Evolutionary conservation across 1,140 invertebrate species (phyloP).

Genomic region (Colletes latitarsis): DNA sequence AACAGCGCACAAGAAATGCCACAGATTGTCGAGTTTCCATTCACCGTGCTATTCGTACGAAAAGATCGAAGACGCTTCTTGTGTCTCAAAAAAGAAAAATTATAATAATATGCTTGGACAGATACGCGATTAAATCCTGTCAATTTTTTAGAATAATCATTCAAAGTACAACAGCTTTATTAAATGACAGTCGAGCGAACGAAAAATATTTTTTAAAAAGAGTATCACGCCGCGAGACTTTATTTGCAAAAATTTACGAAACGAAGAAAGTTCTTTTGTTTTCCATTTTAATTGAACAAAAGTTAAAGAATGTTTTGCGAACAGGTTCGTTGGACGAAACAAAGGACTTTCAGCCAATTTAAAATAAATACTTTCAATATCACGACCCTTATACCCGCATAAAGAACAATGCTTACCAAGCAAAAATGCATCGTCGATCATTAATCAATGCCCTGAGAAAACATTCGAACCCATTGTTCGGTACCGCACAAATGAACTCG

Average conservation of each 20-base stretch:
- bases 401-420: constrained; percentile 53
- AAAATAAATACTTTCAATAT: constrained; percentile 48
- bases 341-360: constrained; percentile 13
- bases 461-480: constrained; percentile 49
- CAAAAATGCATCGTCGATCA: constrained; percentile 46
- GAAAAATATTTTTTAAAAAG: too few species aligned
- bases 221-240: too few species aligned
- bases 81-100: too few species aligned
- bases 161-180: too few species aligned
- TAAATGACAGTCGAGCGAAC: too few species aligned
- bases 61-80: background rate
- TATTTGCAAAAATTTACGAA: too few species aligned
- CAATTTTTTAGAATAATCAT: background rate
- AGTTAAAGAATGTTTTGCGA: background rate
- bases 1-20: constrained; percentile 38
- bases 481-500: constrained; percentile 48
- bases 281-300: background rate
- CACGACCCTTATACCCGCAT: constrained; percentile 20
- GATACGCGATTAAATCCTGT: background rate
- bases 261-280: background rate
- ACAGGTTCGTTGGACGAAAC: background rate
- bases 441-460: constrained; percentile 60
- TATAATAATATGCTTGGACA: too few species aligned
- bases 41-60: background rate
- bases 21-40: constrained; percentile 27